Conservation (phyloP, 1,140 invertebrate species). For the Scaptomyza hsui region DNA sequence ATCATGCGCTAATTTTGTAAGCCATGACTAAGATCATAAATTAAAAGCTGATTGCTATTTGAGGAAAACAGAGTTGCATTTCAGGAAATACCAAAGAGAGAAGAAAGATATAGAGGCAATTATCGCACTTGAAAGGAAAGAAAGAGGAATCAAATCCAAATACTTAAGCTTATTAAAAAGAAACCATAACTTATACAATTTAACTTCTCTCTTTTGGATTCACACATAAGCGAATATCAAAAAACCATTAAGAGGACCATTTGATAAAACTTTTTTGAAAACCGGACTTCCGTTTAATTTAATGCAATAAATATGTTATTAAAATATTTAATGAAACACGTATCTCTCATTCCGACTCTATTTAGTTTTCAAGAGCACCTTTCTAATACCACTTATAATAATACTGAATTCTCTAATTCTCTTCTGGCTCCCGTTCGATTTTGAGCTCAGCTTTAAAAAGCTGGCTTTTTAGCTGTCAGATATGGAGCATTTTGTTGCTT, state of each 20-base stretch:
- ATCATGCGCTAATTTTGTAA: conserved; percentile 49
- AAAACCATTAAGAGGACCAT: neutral
- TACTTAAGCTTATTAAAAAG: too few relatives aligned
- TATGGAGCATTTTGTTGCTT: conserved; percentile 33
- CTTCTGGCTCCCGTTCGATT: neutral
- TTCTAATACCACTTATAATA: conserved; percentile 3
- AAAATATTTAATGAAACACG: neutral
- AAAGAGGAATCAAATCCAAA: too few relatives aligned
- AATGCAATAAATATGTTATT: conserved; percentile 1
- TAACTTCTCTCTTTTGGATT: neutral
- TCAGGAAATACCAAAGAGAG: neutral
- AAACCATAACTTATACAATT: too few relatives aligned
- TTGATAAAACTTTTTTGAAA: neutral
- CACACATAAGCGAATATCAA: neutral
- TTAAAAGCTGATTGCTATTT: conserved; percentile 1
- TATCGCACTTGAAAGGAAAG: neutral
- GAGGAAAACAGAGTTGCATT: neutral
- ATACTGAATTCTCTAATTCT: too few relatives aligned
- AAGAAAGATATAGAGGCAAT: neutral
- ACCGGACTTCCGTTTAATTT: conserved; percentile 23
- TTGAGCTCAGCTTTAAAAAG: neutral
- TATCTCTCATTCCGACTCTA: neutral
- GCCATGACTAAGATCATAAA: conserved; percentile 42
- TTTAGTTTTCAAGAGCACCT: too few relatives aligned
- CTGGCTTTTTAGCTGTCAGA: conserved; percentile 37